Conservation (phyloP, 2,113 vertebrate genomes). For the Mobula hypostoma region DNA sequence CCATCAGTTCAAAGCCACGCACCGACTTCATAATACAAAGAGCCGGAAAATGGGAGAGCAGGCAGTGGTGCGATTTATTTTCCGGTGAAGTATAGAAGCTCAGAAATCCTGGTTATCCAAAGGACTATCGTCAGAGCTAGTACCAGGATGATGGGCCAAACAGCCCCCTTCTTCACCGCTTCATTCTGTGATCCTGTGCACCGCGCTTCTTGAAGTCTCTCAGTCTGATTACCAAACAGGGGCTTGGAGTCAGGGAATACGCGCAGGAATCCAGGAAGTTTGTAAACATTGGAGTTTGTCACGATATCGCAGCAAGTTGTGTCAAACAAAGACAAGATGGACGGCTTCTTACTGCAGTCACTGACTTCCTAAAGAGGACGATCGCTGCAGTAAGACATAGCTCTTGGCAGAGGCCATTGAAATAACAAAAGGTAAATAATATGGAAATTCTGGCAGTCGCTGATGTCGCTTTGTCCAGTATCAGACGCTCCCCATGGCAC, state of each 20-base stretch:
- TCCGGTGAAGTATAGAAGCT: no score
- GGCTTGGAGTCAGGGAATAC: neutral
- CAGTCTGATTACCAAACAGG: neutral
- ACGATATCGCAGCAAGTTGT: neutral
- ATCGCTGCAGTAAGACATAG: neutral
- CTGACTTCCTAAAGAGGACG: neutral
- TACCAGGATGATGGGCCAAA: no score
- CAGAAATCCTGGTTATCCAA: no score
- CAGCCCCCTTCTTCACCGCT: no score
- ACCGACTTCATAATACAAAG: no score
- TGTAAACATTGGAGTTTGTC: neutral
- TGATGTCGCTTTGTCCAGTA: neutral
- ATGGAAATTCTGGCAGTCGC: neutral
- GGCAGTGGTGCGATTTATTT: no score
- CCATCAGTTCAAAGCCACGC: no score
- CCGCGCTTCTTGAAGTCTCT: neutral
- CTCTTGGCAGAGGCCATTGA: neutral
- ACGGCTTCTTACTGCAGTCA: neutral
- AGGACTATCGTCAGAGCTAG: no score
- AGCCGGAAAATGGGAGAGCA: no score
- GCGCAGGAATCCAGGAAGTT: neutral
- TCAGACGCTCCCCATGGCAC: neutral
- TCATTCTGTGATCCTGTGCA: no score
- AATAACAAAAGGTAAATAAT: neutral
- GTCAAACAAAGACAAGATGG: neutral